These are phyloP conservation scores for Balaeniceps rex DNA, from an alignment of 2,113 vertebrate species.

Conservation along the genomic window DNA sequence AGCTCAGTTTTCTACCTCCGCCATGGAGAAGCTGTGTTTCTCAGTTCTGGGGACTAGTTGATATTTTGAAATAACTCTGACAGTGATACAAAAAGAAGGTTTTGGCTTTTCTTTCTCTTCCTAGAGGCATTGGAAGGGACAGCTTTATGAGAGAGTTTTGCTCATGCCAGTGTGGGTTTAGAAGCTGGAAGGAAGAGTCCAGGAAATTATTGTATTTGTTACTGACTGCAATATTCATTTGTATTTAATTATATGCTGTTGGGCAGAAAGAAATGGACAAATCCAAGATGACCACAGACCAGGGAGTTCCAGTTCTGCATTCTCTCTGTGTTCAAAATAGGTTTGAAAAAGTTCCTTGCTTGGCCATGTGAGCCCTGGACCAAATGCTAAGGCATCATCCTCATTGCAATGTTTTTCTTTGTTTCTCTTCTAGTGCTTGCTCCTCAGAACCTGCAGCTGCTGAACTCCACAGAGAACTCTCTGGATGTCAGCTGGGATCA, in stretches of 20 bases:
- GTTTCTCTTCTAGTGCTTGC: constrained; percentile 65
- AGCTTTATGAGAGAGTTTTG: neutral
- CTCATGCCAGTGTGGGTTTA: neutral
- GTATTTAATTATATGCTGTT: neutral
- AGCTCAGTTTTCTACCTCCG: neutral
- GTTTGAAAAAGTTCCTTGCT: neutral
- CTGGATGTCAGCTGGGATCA: constrained; percentile 83
- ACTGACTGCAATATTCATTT: neutral
- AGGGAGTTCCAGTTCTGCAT: neutral
- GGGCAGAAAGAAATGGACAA: neutral
- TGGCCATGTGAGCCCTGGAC: neutral
- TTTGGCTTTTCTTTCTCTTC: neutral
- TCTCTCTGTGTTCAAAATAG: neutral
- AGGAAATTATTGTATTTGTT: neutral
- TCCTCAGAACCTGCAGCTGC: constrained; percentile 77
- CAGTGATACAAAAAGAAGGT: neutral
- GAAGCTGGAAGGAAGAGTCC: neutral
- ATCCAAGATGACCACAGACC: neutral
- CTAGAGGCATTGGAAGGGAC: neutral
- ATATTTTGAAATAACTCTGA: neutral
- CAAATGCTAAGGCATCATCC: neutral
- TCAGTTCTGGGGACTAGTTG: neutral
- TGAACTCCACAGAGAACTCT: constrained; percentile 77
- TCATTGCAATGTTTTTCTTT: neutral
- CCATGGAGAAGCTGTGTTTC: neutral